Percentiles rank a stretch among this genome's conserved stretches.
Evolutionary conservation across 2,113 vertebrate genomes (phyloP).

Genomic region (Pica pica): DNA sequence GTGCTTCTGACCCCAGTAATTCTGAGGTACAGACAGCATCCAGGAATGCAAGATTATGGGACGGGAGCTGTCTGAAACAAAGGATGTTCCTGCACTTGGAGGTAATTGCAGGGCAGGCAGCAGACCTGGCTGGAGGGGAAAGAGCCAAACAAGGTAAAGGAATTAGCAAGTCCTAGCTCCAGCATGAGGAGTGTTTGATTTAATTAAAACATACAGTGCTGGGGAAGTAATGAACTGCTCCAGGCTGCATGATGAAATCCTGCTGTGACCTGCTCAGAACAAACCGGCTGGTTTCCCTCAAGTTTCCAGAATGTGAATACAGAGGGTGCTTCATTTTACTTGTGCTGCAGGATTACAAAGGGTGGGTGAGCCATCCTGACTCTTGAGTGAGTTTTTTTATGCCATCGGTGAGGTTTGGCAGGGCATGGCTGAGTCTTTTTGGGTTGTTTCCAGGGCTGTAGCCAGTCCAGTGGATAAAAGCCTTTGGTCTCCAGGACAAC

Average conservation of each 20-base stretch:
- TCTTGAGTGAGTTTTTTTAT: neutral
- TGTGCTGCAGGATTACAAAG: neutral
- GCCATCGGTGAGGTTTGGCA: neutral
- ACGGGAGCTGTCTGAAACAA: neutral
- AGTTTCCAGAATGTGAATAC: neutral
- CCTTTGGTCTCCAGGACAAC: neutral
- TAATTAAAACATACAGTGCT: neutral
- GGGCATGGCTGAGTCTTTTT: neutral
- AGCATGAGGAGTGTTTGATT: neutral
- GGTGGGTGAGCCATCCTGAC: neutral
- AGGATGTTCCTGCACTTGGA: neutral
- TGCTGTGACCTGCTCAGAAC: neutral
- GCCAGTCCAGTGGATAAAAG: neutral
- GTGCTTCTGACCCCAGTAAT: neutral
- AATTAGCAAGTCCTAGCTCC: neutral
- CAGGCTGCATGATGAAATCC: neutral
- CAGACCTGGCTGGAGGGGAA: neutral
- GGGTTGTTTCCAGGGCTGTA: neutral
- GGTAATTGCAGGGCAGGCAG: neutral
- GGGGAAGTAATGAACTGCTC: neutral
- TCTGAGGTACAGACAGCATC: neutral
- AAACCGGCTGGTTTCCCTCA: neutral
- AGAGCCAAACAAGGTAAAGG: neutral
- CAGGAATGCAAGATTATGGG: neutral
- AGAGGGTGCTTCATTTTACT: rapidly evolving